These are phyloP conservation scores for Cossypha caffra DNA, from an alignment of 2,797 vertebrate species.

Conservation along the genomic window DNA sequence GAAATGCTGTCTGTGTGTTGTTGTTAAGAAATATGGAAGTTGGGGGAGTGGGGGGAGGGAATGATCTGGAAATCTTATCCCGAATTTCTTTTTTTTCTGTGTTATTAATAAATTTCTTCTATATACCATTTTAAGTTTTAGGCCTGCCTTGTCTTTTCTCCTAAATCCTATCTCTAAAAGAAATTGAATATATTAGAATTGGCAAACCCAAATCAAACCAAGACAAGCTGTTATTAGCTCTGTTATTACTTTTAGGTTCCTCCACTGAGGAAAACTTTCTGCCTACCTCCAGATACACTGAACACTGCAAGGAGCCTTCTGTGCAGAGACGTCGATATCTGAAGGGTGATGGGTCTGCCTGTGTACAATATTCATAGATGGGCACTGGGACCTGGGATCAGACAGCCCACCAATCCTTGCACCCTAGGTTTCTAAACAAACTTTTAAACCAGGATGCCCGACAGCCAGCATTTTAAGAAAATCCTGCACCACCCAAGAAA, in stretches of 20 bases:
- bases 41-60: too few relatives aligned
- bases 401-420: neutral
- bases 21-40: too few relatives aligned
- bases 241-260: neutral
- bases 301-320: neutral
- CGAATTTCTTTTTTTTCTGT: too few relatives aligned
- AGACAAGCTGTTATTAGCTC: neutral
- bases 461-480: neutral
- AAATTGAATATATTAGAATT: too few relatives aligned
- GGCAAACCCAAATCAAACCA: too few relatives aligned
- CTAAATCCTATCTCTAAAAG: too few relatives aligned
- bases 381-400: neutral
- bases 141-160: too few relatives aligned
- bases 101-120: too few relatives aligned
- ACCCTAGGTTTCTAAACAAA: neutral
- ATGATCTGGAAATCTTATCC: too few relatives aligned
- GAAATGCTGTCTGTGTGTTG: too few relatives aligned
- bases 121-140: too few relatives aligned
- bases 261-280: neutral
- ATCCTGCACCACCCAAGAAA: neutral
- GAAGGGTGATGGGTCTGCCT: neutral
- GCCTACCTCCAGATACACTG: neutral
- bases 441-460: neutral
- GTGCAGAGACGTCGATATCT: accelerated
- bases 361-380: neutral